Evolutionary conservation across 2,797 vertebrate genomes (phyloP), one percentile per base, ranked within the genome.

Genomic region (Cryptoblepharus egeriae): DNA sequence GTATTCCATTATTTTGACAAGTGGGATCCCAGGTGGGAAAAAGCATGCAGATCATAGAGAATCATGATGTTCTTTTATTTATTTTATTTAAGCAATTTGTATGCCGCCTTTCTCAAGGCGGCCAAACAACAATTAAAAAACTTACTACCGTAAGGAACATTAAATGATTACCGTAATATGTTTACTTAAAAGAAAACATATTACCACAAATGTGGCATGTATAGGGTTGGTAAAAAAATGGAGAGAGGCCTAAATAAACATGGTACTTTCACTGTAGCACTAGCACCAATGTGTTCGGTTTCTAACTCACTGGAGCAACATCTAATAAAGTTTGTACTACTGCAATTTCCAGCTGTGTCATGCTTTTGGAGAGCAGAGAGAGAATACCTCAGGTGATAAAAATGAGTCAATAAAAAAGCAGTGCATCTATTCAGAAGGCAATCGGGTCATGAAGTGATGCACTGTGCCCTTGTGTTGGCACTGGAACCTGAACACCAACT

Each of bases 1-100:
- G 91, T 91, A 88, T 93, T 86, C 83, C 4, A 68, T 93, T 93
- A 91, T 94, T 93, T 93, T 93, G 93, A 93, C 90, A 93, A 92
- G 90, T 91, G 88, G 90, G 90, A 88, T 91, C 91, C 88, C 88
- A 89, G 90, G 80, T 75, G 45, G 45, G 45, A 10, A 10, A 49
- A 91, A 91, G 87, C 93, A 88, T 87, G 91, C 90, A 92, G 90
- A 87, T 77, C 88, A 82, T 79, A 60, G 77, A 80, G 88, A 90
- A 87, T 80, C 64, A 84, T 76, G 67, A 91, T 81, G 88, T 81
- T 87, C 88, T 85, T 52, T 52, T 15, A n/a, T n/a, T n/a, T n/a
- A n/a, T n/a, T n/a, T n/a, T n/a, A n/a, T n/a, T n/a, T n/a, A n/a
- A n/a, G n/a, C n/a, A n/a, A n/a, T n/a, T n/a, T n/a, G n/a, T n/a